Conservation (phyloP, 2,888 invertebrate genomes). For the Lepetodrilus schrolli region DNA sequence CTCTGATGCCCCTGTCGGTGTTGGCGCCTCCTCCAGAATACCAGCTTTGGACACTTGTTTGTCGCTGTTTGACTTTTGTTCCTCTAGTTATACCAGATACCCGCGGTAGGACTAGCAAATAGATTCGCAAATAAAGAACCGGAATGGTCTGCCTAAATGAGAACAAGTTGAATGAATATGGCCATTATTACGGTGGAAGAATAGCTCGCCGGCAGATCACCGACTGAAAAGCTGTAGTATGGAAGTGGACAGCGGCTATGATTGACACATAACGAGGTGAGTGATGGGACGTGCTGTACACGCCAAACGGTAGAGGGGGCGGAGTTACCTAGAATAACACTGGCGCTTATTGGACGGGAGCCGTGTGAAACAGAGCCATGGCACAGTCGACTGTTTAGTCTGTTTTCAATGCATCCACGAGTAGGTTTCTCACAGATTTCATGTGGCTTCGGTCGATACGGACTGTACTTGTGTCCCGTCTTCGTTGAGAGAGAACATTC, state of each 20-base stretch:
- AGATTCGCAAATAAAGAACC: constrained; percentile 32
- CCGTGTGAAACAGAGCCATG: constrained; percentile 46
- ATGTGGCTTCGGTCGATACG: constrained; percentile 25
- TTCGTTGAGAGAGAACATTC: constrained; percentile 25
- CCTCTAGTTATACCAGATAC: constrained; percentile 33
- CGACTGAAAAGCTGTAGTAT: constrained; percentile 29
- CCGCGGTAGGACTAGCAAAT: constrained; percentile 28
- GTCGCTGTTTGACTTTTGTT: constrained; percentile 30
- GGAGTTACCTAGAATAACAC: constrained; percentile 52
- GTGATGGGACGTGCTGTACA: constrained; percentile 54
- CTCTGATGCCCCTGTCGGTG: not conserved
- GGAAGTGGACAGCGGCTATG: constrained; percentile 59
- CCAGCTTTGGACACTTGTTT: constrained; percentile 28
- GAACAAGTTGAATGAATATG: constrained; percentile 38
- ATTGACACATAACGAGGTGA: constrained; percentile 65
- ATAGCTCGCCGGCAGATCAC: constrained; percentile 24
- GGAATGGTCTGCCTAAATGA: constrained; percentile 34
- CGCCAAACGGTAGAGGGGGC: constrained; percentile 51
- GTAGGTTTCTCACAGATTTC: constrained; percentile 31
- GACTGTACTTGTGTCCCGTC: constrained; percentile 13
- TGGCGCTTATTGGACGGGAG: constrained; percentile 48
- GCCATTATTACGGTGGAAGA: constrained; percentile 37
- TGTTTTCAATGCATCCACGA: constrained; percentile 35
- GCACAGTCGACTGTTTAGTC: not conserved
- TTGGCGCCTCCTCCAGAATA: constrained; percentile 4